Evolutionary conservation across 2,888 invertebrate species (phyloP).

Genomic region (Stenichneumon culpator): DNA sequence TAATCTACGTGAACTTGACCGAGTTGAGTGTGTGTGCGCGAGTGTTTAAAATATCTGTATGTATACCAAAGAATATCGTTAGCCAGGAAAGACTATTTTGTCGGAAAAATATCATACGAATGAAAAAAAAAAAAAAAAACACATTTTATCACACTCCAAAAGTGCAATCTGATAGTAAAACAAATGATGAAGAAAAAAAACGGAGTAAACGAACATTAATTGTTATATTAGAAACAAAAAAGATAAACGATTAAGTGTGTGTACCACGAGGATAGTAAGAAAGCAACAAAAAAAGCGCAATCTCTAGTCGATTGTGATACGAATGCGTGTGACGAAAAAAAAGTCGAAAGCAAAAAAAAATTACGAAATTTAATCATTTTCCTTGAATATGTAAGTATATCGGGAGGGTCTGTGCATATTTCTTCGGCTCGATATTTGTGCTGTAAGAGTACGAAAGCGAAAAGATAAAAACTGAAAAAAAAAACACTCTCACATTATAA

Average conservation of each 20-base stretch:
- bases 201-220: slow-evolving; percentile 49
- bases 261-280: slow-evolving; percentile 40
- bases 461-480: slow-evolving; percentile 8
- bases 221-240: slow-evolving; percentile 42
- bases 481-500: slow-evolving; percentile 52
- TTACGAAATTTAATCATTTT: slow-evolving; percentile 55
- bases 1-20: not conserved
- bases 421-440: slow-evolving; percentile 47
- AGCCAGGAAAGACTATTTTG: slow-evolving; percentile 66
- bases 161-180: slow-evolving; percentile 63
- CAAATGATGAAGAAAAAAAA: slow-evolving; percentile 31
- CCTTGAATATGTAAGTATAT: slow-evolving; percentile 59
- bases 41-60: slow-evolving; percentile 54
- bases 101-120: slow-evolving; percentile 54
- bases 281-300: too few relatives aligned
- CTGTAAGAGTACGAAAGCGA: slow-evolving; percentile 16
- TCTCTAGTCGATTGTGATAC: slow-evolving; percentile 55
- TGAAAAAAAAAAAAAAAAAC: slow-evolving; percentile 45
- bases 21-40: slow-evolving; percentile 53
- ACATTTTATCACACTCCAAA: slow-evolving; percentile 64
- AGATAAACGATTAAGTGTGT: slow-evolving; percentile 45
- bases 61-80: slow-evolving; percentile 61
- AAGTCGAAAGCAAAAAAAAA: slow-evolving; percentile 29
- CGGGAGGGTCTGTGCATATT: slow-evolving; percentile 54
- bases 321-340: slow-evolving; percentile 47